Evolutionary conservation across 2,797 vertebrate genomes (phyloP), one percentile per base, ranked within the genome.

Genomic region (Sternotherus odoratus): DNA sequence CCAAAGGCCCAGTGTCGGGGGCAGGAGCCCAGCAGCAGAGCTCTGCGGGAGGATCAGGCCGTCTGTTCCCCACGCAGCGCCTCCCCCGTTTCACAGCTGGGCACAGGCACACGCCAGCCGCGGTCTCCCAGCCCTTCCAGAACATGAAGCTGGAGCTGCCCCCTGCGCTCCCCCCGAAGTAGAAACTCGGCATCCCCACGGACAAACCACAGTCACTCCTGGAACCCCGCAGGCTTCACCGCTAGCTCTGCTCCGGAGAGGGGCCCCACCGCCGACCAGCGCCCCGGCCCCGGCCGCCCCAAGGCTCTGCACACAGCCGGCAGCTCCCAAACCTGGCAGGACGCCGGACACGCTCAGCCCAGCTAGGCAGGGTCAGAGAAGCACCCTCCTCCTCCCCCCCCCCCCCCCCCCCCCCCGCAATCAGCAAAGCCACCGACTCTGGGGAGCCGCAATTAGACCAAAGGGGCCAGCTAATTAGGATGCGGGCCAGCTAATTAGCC

Each of bases 21-120:
- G 13, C 57, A 60, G 7, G 57, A 33, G 15, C 15, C 30, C 23
- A 11, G 53, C 53, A 53, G 53, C 21, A 10, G 53, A 24, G 53
- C 23, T 21, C 0, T 24, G 53, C 9, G 53, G 53, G 53, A 53
- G 53, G 53, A 24, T 53, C 53, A 24, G 53, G 53, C 53, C 4
- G 4, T 53, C 53, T 36, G 9, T 24, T 23, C 5, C 36, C 36
- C 66, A 28, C 0, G 0, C 13, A 49, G 36, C 28, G 51, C 60
- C 0, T 0, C 36, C 79, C 49, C 15, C 46, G 39, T 66, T 60
- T 36, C 85, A 46, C 2, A 3, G 57, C 39, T 85, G 46, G 39
- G 46, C n/a, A 48, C 8, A 39, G 57, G 2, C 16, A n/a, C n/a
- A 24, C 39, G 36, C 36, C 66, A 72, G 30, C 11, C 1, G 6